Conservation (phyloP, 2,888 invertebrate genomes). For the Aphodius sticticus region DNA sequence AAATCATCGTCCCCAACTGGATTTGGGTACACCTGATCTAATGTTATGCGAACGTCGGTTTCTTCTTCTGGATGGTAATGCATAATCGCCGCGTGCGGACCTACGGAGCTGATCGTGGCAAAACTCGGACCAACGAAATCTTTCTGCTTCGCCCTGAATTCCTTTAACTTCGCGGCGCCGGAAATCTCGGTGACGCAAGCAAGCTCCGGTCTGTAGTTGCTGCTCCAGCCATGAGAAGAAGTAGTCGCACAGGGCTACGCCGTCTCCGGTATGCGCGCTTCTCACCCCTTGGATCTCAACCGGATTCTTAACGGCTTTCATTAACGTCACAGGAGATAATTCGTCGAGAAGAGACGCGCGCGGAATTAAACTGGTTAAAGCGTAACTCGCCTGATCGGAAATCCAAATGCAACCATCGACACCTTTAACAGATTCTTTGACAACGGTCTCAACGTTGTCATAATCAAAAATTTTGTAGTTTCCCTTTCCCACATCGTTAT, state of each 20-base stretch:
- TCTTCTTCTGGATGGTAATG: slow-evolving; percentile 85
- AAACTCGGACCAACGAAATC: slow-evolving; percentile 88
- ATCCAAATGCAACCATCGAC: slow-evolving; percentile 54
- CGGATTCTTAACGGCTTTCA: slow-evolving; percentile 90
- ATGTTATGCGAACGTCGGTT: slow-evolving; percentile 73
- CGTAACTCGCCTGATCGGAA: slow-evolving; percentile 54
- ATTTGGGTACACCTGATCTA: slow-evolving; percentile 83
- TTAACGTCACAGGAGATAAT: slow-evolving; percentile 79
- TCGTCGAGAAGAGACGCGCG: slow-evolving; percentile 55
- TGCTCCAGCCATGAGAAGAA: slow-evolving; percentile 87
- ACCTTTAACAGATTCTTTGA: slow-evolving; percentile 56
- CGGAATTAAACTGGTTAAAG: slow-evolving; percentile 56
- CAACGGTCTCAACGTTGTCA: slow-evolving; percentile 61
- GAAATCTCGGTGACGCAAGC: slow-evolving; percentile 77
- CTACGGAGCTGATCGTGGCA: slow-evolving; percentile 90
- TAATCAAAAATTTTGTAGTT: slow-evolving; percentile 66
- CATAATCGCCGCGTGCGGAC: slow-evolving; percentile 91
- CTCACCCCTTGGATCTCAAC: slow-evolving; percentile 81
- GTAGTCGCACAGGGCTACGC: slow-evolving; percentile 82
- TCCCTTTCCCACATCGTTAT: slow-evolving; percentile 63
- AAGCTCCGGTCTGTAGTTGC: slow-evolving; percentile 64
- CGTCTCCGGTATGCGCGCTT: slow-evolving; percentile 83
- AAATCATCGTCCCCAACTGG: slow-evolving; percentile 74
- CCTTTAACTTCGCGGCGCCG: slow-evolving; percentile 73
- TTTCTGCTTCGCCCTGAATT: slow-evolving; percentile 64